Percentiles rank a stretch among this genome's conserved stretches.
phyloP scores from a whole-genome alignment of 2,888 invertebrate species.

The Diarsia brunnea region DNA sequence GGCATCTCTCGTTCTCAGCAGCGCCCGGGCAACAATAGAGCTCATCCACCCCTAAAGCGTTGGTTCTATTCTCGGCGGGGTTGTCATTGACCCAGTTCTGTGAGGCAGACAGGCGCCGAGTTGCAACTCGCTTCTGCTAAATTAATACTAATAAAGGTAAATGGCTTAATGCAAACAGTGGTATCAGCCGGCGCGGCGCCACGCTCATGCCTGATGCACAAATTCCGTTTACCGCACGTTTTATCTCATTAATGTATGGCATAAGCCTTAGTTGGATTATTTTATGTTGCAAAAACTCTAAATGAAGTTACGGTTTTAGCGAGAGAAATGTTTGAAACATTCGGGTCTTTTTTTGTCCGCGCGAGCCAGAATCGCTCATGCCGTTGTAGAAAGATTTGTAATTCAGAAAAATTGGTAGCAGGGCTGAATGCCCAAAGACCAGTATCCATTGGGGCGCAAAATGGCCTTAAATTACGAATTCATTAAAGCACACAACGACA shows the following conservation, averaged over 20 bases:
- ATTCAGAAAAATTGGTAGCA: not conserved
- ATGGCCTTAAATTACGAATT: not conserved
- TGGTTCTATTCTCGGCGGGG: conserved; percentile 86
- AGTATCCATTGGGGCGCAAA: not conserved
- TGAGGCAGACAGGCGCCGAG: conserved; percentile 76
- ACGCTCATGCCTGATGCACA: conserved; percentile 64
- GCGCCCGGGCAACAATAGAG: conserved; percentile 78
- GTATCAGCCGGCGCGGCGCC: conserved; percentile 75
- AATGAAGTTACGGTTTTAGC: conserved; percentile 25
- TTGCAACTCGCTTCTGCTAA: conserved; percentile 80
- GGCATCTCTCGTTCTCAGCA: conserved; percentile 67
- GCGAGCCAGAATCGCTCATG: not conserved
- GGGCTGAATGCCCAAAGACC: not conserved
- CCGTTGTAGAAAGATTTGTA: not conserved
- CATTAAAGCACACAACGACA: not conserved
- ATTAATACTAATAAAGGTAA: conserved; percentile 86
- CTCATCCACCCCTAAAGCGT: conserved; percentile 84
- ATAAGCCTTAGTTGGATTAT: conserved; percentile 47
- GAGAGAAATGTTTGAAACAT: conserved; percentile 20
- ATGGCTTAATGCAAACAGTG: conserved; percentile 79
- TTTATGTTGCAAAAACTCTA: conserved; percentile 36
- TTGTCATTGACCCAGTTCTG: conserved; percentile 89
- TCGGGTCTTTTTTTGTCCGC: not conserved
- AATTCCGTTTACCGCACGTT: conserved; percentile 61
- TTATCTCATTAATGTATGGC: conserved; percentile 65